Evolutionary conservation across 2,888 invertebrate genomes (phyloP), one percentile per base, ranked within the genome.

Genomic region (Drosophila mimetica): DNA sequence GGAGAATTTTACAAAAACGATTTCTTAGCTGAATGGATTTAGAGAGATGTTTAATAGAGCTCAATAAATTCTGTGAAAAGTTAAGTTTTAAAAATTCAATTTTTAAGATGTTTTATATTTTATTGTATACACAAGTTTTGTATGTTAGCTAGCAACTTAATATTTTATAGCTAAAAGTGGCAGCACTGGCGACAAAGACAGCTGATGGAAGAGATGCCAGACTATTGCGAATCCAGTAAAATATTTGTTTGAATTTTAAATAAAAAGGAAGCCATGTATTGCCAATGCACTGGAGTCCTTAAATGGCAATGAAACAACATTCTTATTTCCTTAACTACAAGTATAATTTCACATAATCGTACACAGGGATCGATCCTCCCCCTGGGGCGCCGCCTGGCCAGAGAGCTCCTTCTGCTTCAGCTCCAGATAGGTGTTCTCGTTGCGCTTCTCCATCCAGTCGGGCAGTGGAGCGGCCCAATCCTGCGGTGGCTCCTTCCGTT

Each of bases 381-480:
- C 75, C 22, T 74, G 67, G 0, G 53, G 28, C 65, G 75, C 37
- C 60, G 80, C 32, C 69, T 91, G 91, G 30, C 93, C 92, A 70
- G 92, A 93, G 47, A 95, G 79, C 90, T 95, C 94, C 83, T 94
- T 93, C 13, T 94, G 93, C 92, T 95, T 95, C 1, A 92, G 34
- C 72, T 94, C 93, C 39, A 97, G 92, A 89, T 93, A 96, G 0
- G 95, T 93, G 70, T 93, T 92, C 88, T 95, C 93, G 83, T 95
- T 94, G 80, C 94, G 93, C 85, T 96, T 94, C 16, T 90, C 90
- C 90, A 97, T 92, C 94, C 95, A 95, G 6, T 95, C 95, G 0
- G 97, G 97, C 61, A 98, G 90, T 0, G 96, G 96, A 72, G 93
- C 93, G 71, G 94, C 93, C 98, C 98, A 98, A 90, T 97, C 95